Evolutionary conservation across 2,797 vertebrate species (phyloP).

Genomic region (Lepus townsendii): DNA sequence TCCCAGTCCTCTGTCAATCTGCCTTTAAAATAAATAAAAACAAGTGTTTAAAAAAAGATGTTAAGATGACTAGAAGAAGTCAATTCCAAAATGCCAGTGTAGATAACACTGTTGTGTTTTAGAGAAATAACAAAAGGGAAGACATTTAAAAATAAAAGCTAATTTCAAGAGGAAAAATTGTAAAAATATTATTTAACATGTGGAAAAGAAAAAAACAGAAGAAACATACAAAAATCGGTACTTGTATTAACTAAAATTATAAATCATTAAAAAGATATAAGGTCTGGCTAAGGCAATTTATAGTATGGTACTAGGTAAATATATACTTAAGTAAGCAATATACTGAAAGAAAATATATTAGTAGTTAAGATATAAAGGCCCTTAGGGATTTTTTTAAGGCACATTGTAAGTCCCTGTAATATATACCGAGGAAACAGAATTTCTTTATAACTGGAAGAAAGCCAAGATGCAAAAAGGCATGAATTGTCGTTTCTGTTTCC

Average conservation of each 20-base stretch:
- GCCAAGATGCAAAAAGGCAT: not conserved
- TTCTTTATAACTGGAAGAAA: not conserved
- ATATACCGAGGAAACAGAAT: not conserved
- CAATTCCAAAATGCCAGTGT: not conserved
- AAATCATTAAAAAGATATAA: not conserved
- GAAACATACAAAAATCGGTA: not conserved
- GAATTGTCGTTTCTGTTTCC: not conserved
- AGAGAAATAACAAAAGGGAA: not conserved
- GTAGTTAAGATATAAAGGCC: not conserved
- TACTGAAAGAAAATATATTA: not conserved
- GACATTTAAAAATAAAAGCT: not conserved
- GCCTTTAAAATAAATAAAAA: not conserved
- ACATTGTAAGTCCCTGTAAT: not conserved
- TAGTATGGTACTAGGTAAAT: not conserved
- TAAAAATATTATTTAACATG: not conserved
- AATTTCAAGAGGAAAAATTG: not conserved
- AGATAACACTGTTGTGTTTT: not conserved
- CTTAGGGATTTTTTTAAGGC: not conserved
- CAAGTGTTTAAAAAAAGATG: not conserved
- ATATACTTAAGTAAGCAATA: conserved; percentile 37
- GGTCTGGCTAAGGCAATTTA: not conserved
- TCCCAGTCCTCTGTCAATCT: too few relatives aligned
- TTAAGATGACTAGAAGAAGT: not conserved
- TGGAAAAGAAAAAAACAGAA: not conserved
- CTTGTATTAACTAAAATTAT: not conserved